Evolutionary conservation across 2,113 vertebrate genomes (phyloP).

Genomic region (Epinephelus cyanopodus): DNA sequence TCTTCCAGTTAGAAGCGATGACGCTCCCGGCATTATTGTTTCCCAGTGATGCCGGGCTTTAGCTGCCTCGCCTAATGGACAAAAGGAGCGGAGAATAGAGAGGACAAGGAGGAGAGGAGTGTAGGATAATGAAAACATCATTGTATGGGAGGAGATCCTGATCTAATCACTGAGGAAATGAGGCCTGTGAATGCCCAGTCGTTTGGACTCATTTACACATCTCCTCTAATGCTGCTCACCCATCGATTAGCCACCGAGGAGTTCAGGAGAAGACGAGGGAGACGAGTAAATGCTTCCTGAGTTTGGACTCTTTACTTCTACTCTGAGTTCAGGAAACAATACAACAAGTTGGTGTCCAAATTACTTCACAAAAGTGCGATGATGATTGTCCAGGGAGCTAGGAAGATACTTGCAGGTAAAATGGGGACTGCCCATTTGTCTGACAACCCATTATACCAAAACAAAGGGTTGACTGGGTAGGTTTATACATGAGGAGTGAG

Average conservation of each 20-base stretch:
- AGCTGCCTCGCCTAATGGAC: constrained; percentile 35
- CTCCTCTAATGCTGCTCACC: constrained; percentile 56
- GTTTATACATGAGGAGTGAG: not conserved
- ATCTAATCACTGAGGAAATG: constrained; percentile 82
- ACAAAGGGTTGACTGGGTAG: not conserved
- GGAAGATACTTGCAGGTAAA: not conserved
- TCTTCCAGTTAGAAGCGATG: constrained; percentile 23
- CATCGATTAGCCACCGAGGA: constrained; percentile 57
- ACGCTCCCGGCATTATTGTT: not conserved
- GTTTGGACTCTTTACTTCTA: constrained; percentile 31
- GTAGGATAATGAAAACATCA: constrained; percentile 78
- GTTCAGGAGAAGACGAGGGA: constrained; percentile 15
- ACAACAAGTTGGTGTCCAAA: not conserved
- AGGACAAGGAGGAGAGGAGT: constrained; percentile 51
- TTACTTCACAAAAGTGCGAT: not conserved
- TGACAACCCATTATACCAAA: too few species aligned
- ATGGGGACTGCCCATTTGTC: too few species aligned
- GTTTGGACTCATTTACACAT: constrained; percentile 75
- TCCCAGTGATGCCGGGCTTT: not conserved
- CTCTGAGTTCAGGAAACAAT: constrained; percentile 12
- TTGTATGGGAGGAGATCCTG: constrained; percentile 76
- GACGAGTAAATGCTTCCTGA: constrained; percentile 13
- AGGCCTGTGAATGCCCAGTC: constrained; percentile 75
- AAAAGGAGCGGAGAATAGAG: constrained; percentile 38
- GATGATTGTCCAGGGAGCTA: not conserved